Base-by-base conservation (phyloP, 2,113 vertebrate genomes). In the Leucosticte australis region DNA sequence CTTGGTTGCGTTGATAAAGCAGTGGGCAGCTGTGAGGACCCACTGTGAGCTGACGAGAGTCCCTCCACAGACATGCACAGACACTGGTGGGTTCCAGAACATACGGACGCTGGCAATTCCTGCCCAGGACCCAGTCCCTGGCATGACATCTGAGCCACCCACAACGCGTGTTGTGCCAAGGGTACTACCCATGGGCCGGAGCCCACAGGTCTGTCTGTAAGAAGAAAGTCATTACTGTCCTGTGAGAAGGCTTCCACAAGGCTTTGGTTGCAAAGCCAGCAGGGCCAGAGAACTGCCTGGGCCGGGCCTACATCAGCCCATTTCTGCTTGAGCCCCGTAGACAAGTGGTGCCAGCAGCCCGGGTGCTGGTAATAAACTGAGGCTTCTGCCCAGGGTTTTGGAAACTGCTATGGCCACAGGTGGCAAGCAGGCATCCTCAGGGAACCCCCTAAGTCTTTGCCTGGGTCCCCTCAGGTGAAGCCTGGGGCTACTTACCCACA, bases 261-360 rank as follows among this genome's bases (percentile, higher is more conserved):
- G n/a, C 39, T 11, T 37, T 39, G 28, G 33, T 13, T 73, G 28
- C n/a, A 73, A 30, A 30, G 21, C 12, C 12, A 53, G 67, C 46
- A 31, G 11, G 24, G 37, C 16, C 50, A 46, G 33, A 17, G 23
- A 57, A 16, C 14, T 23, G 33, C 11, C 6, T 46, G 65, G 23
- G 7, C 4, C 0, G 0, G 12, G 28, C 4, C 3, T n/a, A 13
- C 12, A 9, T n/a, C 9, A 22, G n/a, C 39, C 52, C 1, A 0
- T 41, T 59, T 35, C 81, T 67, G 39, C 46, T 65, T 30, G 26
- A 78, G 37, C 19, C 35, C 20, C 0, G 2, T 3, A 30, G 44
- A n/a, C 19, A 33, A 78, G 11, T 46, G 21, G 28, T 16, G 39
- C 30, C 52, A 41, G 59, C 44, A 53, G 21, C 31, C 52, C 2